Percentiles rank a stretch among this genome's conserved stretches.
Evolutionary conservation across 2,797 vertebrate genomes (phyloP).

Genomic region (Centroberyx gerrardi): DNA sequence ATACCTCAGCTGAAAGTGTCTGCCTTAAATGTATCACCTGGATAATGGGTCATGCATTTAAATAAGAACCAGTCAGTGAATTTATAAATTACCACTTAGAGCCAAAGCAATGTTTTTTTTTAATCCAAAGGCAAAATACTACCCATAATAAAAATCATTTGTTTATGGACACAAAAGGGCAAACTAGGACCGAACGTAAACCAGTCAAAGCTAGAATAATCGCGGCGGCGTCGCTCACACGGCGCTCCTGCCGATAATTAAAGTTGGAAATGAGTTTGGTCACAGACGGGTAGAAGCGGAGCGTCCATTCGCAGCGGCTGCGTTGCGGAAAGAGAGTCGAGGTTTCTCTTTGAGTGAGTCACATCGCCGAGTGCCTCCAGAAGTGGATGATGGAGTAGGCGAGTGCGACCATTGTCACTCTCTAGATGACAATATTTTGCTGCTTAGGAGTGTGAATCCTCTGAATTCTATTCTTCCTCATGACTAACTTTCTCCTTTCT

Average conservation of each 20-base stretch:
- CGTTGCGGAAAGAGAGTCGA: not conserved
- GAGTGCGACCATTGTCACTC: conserved; percentile 38
- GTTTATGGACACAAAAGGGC: not conserved
- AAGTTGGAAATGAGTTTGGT: conserved; percentile 35
- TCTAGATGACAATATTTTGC: conserved; percentile 37
- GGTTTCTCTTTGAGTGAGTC: conserved; percentile 37
- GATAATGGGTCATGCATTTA: not conserved
- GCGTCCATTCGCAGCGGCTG: not conserved
- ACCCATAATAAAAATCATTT: not conserved
- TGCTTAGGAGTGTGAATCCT: conserved; percentile 18
- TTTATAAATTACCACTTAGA: not conserved
- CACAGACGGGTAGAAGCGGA: not conserved
- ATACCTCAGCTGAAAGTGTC: conserved; percentile 12
- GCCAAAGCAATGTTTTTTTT: not conserved
- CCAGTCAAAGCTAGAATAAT: not conserved
- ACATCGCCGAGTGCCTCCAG: conserved; percentile 31
- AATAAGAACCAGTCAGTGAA: not conserved
- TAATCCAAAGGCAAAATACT: not conserved
- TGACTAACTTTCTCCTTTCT: conserved; percentile 11
- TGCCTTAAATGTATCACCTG: not conserved
- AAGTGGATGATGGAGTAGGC: conserved; percentile 53
- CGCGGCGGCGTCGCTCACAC: conserved; percentile 7
- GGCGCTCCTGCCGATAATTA: conserved; percentile 20
- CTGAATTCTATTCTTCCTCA: conserved; percentile 6
- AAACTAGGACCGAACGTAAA: conserved; percentile 2